Evolutionary conservation across 2,797 vertebrate genomes (phyloP), one percentile per base, ranked within the genome.

Genomic region (Psittacula echo): DNA sequence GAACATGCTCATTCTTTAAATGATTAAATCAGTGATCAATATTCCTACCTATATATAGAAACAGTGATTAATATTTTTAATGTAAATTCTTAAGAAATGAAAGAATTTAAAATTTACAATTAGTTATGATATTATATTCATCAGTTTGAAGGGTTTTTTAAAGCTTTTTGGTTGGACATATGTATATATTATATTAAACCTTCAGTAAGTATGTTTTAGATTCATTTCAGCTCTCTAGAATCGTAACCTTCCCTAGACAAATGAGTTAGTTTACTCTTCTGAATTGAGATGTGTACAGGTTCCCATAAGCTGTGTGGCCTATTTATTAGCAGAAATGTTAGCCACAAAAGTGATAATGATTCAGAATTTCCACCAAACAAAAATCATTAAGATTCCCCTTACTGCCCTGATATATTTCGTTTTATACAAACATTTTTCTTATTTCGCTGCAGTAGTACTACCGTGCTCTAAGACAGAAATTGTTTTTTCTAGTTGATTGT

Each of bases 401-500:
- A 58, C 11, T 4, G 7, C 44, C 27, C 51, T 23, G 58, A 65
- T 45, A 26, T 37, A 70, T 87, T 87, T 79, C 12, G 65, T 61
- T 81, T 84, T 32, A 75, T 30, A 67, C 21, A 26, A 81, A 66
- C 21, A 56, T 88, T 93, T 86, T 94, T 84, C 41, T 78, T 70
- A 51, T 90, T 88, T 91, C 41, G 65, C 32, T 68, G 32, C 1
- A 7, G 34, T 56, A 26, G 24, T 78, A 37, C 72, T 74, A 30
- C 29, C 26, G 32, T 74, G 11, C 10, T 56, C 26, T 53, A 76
- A 91, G 71, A 81, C 26, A 94, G 85, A 96, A 95, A 92, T 45
- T 94, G 83, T 94, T 94, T 84, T 72, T 93, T 65, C 87, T 94
- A 83, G 53, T 80, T 18, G 30, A 93, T 95, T 90, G 45, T 94